Percentiles rank a stretch among this genome's conserved stretches.
These are phyloP conservation scores for Chaetoderma sp. DNA, from an alignment of 2,888 invertebrate genomes.

Conservation along the genomic window DNA sequence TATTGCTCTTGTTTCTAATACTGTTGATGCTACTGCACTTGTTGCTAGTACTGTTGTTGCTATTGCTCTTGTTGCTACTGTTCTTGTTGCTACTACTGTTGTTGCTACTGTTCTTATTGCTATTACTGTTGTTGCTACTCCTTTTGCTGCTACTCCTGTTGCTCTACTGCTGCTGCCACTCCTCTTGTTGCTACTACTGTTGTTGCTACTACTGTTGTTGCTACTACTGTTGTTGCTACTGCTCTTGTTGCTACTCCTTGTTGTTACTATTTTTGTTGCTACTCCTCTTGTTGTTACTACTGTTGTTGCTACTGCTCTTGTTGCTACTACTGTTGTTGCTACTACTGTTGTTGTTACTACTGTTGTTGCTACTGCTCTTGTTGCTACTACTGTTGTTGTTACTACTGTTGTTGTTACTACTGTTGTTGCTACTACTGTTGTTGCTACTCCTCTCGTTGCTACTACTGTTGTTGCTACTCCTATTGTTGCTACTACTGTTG, in stretches of 20 bases:
- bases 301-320: not conserved
- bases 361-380: not conserved
- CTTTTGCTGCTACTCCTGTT: too few relatives aligned
- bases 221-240: not conserved
- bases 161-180: not conserved
- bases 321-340: not conserved
- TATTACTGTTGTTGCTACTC: not conserved
- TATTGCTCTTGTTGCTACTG: not conserved
- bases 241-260: not conserved
- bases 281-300: not conserved
- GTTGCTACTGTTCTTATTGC: not conserved
- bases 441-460: not conserved
- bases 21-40: not conserved
- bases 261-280: not conserved
- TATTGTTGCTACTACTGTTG: not conserved
- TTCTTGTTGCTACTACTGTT: not conserved
- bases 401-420: not conserved
- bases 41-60: not conserved
- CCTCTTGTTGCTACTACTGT: not conserved
- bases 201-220: not conserved
- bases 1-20: not conserved
- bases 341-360: not conserved
- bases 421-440: not conserved
- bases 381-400: not conserved
- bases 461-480: too few relatives aligned